A percentile compares a stretch with the other conserved stretches of the same genome.
These are phyloP conservation scores for Columba guinea DNA, from an alignment of 2,797 vertebrate genomes.

Conservation along the genomic window DNA sequence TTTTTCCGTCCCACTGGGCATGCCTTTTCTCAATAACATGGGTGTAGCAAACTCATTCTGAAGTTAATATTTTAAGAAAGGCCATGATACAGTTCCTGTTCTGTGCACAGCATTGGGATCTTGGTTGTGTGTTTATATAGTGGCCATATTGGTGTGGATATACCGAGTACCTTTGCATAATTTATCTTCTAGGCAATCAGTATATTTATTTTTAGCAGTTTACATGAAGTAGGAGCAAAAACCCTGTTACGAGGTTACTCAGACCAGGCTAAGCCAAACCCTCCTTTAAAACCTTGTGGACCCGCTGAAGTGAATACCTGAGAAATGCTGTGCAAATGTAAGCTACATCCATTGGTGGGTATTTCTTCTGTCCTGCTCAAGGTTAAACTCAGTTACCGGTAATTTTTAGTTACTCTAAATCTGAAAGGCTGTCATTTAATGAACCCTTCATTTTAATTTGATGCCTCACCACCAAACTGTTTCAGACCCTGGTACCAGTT, in stretches of 20 bases:
- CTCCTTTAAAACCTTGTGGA: neutral
- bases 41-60: neutral
- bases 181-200: neutral
- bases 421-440: neutral
- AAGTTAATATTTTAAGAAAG: neutral
- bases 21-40: neutral
- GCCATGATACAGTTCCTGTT: neutral
- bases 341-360: neutral
- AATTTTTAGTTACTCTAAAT: neutral
- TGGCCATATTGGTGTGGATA: fast-evolving
- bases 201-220: neutral
- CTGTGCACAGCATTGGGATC: neutral
- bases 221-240: neutral
- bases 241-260: neutral
- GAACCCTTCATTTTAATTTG: neutral
- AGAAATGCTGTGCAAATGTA: neutral
- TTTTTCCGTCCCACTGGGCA: neutral
- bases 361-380: neutral
- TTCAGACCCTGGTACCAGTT: neutral
- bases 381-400: neutral
- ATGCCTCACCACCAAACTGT: neutral
- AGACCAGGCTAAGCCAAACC: neutral
- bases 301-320: neutral
- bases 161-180: fast-evolving
- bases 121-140: neutral